These are phyloP conservation scores for Tetragnatha montana DNA, from an alignment of 2,888 invertebrate species.

Conservation along the genomic window DNA sequence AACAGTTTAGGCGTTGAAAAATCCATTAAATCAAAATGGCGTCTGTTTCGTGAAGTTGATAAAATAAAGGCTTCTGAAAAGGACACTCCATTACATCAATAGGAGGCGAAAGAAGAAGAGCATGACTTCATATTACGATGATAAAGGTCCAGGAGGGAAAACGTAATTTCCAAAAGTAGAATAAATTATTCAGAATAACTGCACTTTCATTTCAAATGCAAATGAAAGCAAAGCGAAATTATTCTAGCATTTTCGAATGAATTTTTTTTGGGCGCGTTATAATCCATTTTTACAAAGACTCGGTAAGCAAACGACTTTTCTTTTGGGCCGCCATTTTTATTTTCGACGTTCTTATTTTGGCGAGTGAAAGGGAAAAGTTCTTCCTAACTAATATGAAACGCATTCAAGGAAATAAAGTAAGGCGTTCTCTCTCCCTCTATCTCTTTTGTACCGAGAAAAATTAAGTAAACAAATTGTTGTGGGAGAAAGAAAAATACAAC, in stretches of 20 bases:
- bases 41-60: not conserved
- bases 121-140: not conserved
- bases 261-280: not conserved
- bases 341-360: not conserved
- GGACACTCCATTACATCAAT: not conserved
- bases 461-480: constrained; percentile 1
- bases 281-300: not conserved
- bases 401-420: not conserved
- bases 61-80: not conserved
- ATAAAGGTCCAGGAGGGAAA: not conserved
- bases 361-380: not conserved
- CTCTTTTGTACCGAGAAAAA: not conserved
- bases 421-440: not conserved
- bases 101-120: not conserved
- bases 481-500: not conserved
- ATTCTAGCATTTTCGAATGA: not conserved
- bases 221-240: not conserved
- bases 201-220: not conserved
- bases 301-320: constrained; percentile 1
- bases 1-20: not conserved
- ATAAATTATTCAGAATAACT: not conserved
- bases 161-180: not conserved
- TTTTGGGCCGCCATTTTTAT: not conserved
- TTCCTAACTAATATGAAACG: not conserved
- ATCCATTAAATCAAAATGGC: not conserved